These are phyloP conservation scores for Drosophila putrida DNA, from an alignment of 2,888 invertebrate species.

Conservation along the genomic window DNA sequence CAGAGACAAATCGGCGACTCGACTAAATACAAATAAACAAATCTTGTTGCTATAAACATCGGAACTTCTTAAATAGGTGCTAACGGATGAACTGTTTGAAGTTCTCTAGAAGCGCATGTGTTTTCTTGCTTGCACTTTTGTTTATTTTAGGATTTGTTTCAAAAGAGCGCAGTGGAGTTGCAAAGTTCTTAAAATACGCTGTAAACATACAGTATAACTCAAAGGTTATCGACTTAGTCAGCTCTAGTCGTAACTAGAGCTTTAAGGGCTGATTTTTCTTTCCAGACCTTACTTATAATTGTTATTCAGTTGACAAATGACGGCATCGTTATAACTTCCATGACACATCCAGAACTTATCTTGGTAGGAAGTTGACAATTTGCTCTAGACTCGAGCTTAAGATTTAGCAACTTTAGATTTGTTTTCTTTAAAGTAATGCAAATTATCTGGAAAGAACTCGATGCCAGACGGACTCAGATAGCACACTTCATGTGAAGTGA, in stretches of 20 bases:
- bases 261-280: background rate
- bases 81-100: constrained; percentile 47
- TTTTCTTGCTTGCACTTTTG: constrained; percentile 9
- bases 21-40: constrained; percentile 24
- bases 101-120: constrained; percentile 21
- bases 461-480: constrained; percentile 5
- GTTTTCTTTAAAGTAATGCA: constrained; percentile 20
- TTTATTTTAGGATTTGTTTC: constrained; percentile 16
- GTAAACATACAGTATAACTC: background rate
- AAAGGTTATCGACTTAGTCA: background rate
- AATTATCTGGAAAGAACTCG: constrained; percentile 5
- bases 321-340: background rate
- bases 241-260: background rate
- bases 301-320: constrained; percentile 10
- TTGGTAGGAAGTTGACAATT: constrained; percentile 7
- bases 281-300: constrained; percentile 2
- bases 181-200: background rate
- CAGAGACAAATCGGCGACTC: constrained; percentile 36
- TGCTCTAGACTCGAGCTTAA: constrained; percentile 9
- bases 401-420: constrained; percentile 26
- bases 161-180: background rate
- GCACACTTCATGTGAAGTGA: constrained; percentile 5
- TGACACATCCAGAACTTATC: constrained; percentile 11
- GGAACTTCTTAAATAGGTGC: constrained; percentile 27
- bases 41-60: constrained; percentile 19